Evolutionary conservation across 2,113 vertebrate genomes (phyloP).

Genomic region (Psophia crepitans): DNA sequence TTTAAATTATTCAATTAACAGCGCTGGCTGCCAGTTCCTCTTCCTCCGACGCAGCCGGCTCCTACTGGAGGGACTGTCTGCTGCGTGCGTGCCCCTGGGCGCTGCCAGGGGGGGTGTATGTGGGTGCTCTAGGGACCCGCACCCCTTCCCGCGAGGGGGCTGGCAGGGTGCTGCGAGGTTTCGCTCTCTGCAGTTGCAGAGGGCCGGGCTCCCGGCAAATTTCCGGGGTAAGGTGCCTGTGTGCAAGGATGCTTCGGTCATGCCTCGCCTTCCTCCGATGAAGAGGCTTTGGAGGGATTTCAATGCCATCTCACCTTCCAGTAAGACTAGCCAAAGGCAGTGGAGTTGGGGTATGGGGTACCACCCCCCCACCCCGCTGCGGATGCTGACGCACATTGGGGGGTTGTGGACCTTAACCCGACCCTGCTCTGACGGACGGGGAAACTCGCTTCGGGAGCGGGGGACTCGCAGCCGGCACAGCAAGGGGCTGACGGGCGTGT

Average conservation of each 20-base stretch:
- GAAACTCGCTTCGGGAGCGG: neutral
- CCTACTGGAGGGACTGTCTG: neutral
- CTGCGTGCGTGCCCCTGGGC: fast-evolving
- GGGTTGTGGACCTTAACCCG: neutral
- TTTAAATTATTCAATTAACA: slow-evolving; percentile 52
- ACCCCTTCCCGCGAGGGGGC: neutral
- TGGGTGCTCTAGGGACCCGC: neutral
- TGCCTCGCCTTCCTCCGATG: neutral
- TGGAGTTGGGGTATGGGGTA: fast-evolving
- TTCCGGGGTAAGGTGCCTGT: too few relatives aligned
- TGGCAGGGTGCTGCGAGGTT: neutral
- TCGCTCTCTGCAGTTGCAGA: fast-evolving
- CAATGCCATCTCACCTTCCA: neutral
- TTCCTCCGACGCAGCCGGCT: neutral
- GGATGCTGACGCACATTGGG: fast-evolving
- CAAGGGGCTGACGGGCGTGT: neutral
- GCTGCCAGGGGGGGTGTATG: neutral
- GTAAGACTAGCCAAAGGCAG: fast-evolving
- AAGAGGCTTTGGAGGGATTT: neutral
- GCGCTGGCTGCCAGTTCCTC: neutral
- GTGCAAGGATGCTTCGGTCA: fast-evolving
- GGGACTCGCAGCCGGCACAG: neutral
- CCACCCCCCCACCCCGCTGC: fast-evolving
- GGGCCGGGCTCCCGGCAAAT: neutral
- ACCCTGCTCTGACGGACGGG: neutral